Base-by-base conservation (phyloP, 2,113 vertebrate genomes). In the Typhlomys cinereus region DNA sequence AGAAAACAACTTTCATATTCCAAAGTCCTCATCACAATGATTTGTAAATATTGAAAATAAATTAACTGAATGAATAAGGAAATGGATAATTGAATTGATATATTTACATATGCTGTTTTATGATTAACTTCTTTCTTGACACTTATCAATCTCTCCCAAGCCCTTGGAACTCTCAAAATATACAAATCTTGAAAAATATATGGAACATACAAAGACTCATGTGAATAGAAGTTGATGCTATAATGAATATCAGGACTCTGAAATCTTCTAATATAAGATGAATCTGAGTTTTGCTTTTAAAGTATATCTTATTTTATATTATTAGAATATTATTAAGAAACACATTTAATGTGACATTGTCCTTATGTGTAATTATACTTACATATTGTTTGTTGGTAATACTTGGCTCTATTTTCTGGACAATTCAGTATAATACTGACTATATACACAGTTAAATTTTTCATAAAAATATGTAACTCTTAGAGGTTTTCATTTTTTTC, bases 21-120 rank as follows among this genome's bases (percentile, higher is more conserved):
- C 29, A 84, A 74, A 75, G 8, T 36, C 90, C 39, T 71, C 34
- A 64, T 87, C 70, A 69, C 36, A 70, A 39, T 62, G 59, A 95
- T 6, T 67, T n/a, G 48, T 41, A 78, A 41, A 78, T 34, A 67
- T 67, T 36, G 50, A 76, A 52, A 50, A 61, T 41, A 34, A 64
- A 13, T 50, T 75, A 75, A 41, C 18, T 78, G 57, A 79, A 74
- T 83, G 41, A 44, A 61, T 12, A 25, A 82, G 34, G 59, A 78
- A 87, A 69, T 71, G 48, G 78, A 61, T 82, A 79, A 79, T 39
- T 71, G n/a, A 82, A 78, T 91, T 39, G 27, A 73, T 61, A 64
- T 9, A 86, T 78, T 67, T 61, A 78, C 41, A 66, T 46, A 67
- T 29, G 41, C 29, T n/a, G 7, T 70, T 81, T 74, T 69, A 91